phyloP scores from a whole-genome alignment of 2,888 invertebrate genomes.

The Arge pagana region DNA sequence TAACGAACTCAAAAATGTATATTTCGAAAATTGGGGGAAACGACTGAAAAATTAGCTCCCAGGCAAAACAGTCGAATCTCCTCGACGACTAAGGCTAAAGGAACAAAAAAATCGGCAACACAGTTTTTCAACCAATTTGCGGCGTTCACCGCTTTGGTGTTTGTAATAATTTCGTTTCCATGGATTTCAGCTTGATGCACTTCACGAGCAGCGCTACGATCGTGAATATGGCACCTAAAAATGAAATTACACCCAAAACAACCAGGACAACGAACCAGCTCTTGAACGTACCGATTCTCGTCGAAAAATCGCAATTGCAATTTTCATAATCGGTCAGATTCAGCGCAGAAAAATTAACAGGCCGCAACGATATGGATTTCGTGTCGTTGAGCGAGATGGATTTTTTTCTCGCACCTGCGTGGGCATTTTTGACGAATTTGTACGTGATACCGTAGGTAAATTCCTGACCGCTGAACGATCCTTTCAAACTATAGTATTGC shows the following conservation, averaged over 20 bases:
- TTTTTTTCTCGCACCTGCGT: constrained; percentile 36
- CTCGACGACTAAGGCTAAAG: background rate
- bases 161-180: constrained; percentile 46
- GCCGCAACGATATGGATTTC: constrained; percentile 42
- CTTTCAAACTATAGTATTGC: constrained; percentile 47
- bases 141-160: constrained; percentile 43
- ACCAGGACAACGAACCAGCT: constrained; percentile 50
- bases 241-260: constrained; percentile 46
- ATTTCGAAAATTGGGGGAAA: too few relatives aligned
- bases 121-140: background rate
- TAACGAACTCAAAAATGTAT: background rate
- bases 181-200: constrained; percentile 42
- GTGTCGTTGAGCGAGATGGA: constrained; percentile 38
- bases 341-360: constrained; percentile 46
- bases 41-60: too few relatives aligned
- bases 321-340: constrained; percentile 44
- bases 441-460: constrained; percentile 49
- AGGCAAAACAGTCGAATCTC: background rate
- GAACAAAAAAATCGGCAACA: background rate
- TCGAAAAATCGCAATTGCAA: constrained; percentile 47
- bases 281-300: constrained; percentile 47
- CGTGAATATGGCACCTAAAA: constrained; percentile 45
- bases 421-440: constrained; percentile 40
- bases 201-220: constrained; percentile 44
- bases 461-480: constrained; percentile 47